A percentile compares a stretch with the other conserved stretches of the same genome.
Evolutionary conservation across 2,888 invertebrate genomes (phyloP).

Genomic region (Cyaniris semiargus): DNA sequence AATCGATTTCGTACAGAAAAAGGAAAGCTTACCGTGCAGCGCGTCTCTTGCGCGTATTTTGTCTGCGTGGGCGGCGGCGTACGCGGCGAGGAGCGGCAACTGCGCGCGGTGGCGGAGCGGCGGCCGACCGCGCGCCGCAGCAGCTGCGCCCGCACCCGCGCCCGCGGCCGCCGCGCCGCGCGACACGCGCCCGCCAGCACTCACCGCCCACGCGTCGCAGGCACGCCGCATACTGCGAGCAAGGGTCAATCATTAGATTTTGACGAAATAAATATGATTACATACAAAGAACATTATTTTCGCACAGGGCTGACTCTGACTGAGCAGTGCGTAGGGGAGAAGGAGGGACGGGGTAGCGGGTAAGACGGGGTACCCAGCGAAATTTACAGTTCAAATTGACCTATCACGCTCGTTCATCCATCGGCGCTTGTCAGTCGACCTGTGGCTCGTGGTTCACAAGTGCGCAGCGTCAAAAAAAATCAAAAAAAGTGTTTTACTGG

Average conservation of each 20-base stretch:
- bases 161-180: conserved; percentile 52
- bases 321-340: too few relatives aligned
- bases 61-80: conserved; percentile 54
- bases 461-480: too few relatives aligned
- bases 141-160: conserved; percentile 42
- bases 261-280: too few relatives aligned
- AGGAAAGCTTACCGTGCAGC: conserved; percentile 56
- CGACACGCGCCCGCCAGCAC: conserved; percentile 41
- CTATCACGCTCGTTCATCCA: too few relatives aligned
- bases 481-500: too few relatives aligned
- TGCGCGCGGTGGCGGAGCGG: conserved; percentile 34
- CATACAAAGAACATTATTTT: too few relatives aligned
- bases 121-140: conserved; percentile 39
- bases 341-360: too few relatives aligned
- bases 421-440: too few relatives aligned
- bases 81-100: conserved; percentile 58
- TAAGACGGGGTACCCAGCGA: too few relatives aligned
- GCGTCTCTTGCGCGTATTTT: conserved; percentile 62
- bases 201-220: conserved; percentile 52
- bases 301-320: too few relatives aligned
- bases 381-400: too few relatives aligned
- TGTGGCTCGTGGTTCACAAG: too few relatives aligned
- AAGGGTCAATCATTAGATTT: neutral
- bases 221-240: conserved; percentile 52
- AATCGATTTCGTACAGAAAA: neutral